Evolutionary conservation across 1,140 invertebrate genomes (phyloP).

Genomic region (Ectropis grisescens): DNA sequence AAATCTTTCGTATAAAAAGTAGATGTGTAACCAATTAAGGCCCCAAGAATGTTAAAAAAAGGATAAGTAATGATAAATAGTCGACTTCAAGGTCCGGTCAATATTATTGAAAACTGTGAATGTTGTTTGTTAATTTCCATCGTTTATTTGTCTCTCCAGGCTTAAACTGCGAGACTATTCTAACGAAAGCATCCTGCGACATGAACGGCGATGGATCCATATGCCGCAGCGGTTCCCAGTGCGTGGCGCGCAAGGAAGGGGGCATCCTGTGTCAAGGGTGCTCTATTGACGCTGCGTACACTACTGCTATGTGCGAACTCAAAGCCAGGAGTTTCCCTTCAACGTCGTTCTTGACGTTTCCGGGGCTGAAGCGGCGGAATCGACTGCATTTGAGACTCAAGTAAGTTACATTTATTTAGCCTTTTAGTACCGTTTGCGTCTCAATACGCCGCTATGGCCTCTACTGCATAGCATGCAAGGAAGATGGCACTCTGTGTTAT

Average conservation of each 20-base stretch:
- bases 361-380: constrained; percentile 88
- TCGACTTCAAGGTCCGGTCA: no score
- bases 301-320: constrained; percentile 81
- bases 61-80: no score
- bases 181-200: constrained; percentile 76
- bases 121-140: no score
- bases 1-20: no score
- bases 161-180: constrained; percentile 84
- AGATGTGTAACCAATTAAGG: no score
- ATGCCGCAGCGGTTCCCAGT: constrained; percentile 79
- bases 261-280: constrained; percentile 87
- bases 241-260: constrained; percentile 74
- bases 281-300: constrained; percentile 72
- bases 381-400: constrained; percentile 87
- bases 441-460: constrained; percentile 78
- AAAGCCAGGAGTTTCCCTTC: constrained; percentile 86
- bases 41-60: no score
- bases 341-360: constrained; percentile 92
- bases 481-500: constrained; percentile 82
- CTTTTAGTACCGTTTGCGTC: no score
- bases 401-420: no score
- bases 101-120: no score
- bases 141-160: no score
- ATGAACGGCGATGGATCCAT: constrained; percentile 61
- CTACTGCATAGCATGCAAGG: constrained; percentile 74